Evolutionary conservation across 1,140 invertebrate genomes (phyloP).

Genomic region (Tetragnatha versicolor): DNA sequence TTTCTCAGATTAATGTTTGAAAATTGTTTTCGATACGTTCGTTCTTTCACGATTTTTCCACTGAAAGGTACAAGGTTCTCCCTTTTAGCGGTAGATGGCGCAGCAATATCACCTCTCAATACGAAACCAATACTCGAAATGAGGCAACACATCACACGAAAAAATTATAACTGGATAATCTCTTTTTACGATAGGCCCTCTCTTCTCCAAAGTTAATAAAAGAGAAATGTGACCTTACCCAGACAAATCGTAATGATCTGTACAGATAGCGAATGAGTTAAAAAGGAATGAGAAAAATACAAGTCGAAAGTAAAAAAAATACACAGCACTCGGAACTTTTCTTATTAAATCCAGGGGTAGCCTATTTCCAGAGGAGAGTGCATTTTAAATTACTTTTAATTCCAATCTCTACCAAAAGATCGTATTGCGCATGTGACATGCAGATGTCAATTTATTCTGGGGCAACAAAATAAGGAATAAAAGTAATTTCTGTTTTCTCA

Average conservation of each 20-base stretch:
- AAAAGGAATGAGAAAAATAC: neutral
- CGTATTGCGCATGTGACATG: constrained; percentile 16
- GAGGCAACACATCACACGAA: neutral
- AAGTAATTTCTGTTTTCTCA: too few relatives aligned
- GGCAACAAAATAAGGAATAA: too few relatives aligned
- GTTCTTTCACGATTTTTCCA: too few relatives aligned
- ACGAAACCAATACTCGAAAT: constrained; percentile 12
- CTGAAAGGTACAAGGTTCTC: too few relatives aligned
- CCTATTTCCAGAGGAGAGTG: constrained; percentile 1
- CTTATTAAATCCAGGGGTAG: constrained; percentile 40
- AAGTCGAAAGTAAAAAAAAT: neutral
- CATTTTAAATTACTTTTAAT: constrained; percentile 50
- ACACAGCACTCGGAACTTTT: constrained; percentile 25
- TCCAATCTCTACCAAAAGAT: neutral
- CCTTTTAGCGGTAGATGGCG: constrained; percentile 21
- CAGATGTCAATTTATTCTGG: constrained; percentile 22
- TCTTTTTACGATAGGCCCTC: constrained; percentile 47
- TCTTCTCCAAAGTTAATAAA: constrained; percentile 48
- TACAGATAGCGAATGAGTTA: neutral
- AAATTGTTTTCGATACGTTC: too few relatives aligned
- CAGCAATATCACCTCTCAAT: constrained; percentile 5
- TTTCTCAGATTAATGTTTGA: too few relatives aligned
- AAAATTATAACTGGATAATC: constrained; percentile 44
- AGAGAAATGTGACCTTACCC: constrained; percentile 32
- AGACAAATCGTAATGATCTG: constrained; percentile 34